phyloP scores from a whole-genome alignment of 1,140 invertebrate species.

The Papilio glaucus region DNA sequence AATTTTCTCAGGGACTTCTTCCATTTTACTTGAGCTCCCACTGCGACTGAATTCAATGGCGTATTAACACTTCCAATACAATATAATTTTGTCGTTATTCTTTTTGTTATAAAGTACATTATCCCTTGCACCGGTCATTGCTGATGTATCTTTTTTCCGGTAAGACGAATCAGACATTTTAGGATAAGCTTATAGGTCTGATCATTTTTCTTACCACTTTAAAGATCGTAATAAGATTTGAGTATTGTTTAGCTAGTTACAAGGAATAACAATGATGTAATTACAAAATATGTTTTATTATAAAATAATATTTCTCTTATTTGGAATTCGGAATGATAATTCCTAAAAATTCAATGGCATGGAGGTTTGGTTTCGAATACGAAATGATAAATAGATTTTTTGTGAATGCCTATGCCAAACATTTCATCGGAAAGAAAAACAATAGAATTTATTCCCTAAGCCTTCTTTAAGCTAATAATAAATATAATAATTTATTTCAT shows the following conservation, averaged over 20 bases:
- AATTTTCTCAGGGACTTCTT: conserved; percentile 81
- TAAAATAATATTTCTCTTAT: too few relatives aligned
- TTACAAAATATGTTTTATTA: too few relatives aligned
- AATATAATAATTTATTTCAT: too few relatives aligned
- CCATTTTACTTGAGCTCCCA: conserved; percentile 77
- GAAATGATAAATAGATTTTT: too few relatives aligned
- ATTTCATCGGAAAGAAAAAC: too few relatives aligned
- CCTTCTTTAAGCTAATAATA: too few relatives aligned
- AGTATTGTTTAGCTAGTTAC: conserved; percentile 16
- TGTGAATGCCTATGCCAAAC: too few relatives aligned
- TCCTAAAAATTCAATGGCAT: too few relatives aligned
- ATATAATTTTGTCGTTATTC: conserved; percentile 47
- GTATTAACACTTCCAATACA: conserved; percentile 47
- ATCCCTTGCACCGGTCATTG: conserved; percentile 31
- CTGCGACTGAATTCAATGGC: conserved; percentile 49
- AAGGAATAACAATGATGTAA: not conserved
- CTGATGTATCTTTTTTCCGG: conserved; percentile 41
- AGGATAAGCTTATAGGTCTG: conserved; percentile 67
- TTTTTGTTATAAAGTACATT: conserved; percentile 45
- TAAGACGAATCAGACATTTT: conserved; percentile 49
- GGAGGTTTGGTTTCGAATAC: too few relatives aligned
- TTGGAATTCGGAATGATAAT: too few relatives aligned
- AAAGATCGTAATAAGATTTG: conserved; percentile 34
- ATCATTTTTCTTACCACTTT: conserved; percentile 58
- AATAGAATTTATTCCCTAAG: too few relatives aligned